Base-by-base conservation (phyloP, 2,113 vertebrate species). In the Cheilinus undulatus region DNA sequence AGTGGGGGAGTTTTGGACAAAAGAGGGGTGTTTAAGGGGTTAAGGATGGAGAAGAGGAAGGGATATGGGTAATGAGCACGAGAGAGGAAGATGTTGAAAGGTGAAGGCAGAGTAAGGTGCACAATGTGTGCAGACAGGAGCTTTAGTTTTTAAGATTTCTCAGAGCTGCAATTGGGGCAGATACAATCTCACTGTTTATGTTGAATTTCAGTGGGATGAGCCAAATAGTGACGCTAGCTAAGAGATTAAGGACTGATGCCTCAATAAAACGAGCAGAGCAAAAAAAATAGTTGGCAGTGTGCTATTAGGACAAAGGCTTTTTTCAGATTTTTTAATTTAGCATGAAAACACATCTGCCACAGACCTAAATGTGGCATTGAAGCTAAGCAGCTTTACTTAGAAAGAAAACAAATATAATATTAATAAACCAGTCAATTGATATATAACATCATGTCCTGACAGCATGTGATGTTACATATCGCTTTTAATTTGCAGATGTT, bases 111-210 rank as follows among this genome's bases (percentile, higher is more conserved):
- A 73, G 46, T 51, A 66, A 76, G 74, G 77, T 81, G 70, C 17
- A 13, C 83, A 73, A 70, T 69, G 49, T 57, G 63, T 69, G 54
- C 57, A 88, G 86, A 84, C 27, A 19, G 56, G 56, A 88, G 76
- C 3, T 84, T 80, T 68, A 77, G 70, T 50, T 73, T 7, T 28
- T 38, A 40, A 73, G 42, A 70, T 68, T 34, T 53, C 19, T 50
- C 12, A 6, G 45, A 73, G 75, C 64, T 40, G 71, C 64, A 58
- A 23, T 59, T 77, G 82, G 74, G 45, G 50, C 56, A 49, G 62
- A 72, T n/a, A 4, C 30, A 0, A 42, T 26, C 24, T 71, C 32
- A 49, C 0, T 4, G 38, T n/a, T 67, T 50, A 49, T 56, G 54
- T 38, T 61, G 50, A 59, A 30, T 34, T n/a, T 38, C 1, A 24